Conservation (phyloP, 2,797 vertebrate genomes). For the Denticeps clupeoides region DNA sequence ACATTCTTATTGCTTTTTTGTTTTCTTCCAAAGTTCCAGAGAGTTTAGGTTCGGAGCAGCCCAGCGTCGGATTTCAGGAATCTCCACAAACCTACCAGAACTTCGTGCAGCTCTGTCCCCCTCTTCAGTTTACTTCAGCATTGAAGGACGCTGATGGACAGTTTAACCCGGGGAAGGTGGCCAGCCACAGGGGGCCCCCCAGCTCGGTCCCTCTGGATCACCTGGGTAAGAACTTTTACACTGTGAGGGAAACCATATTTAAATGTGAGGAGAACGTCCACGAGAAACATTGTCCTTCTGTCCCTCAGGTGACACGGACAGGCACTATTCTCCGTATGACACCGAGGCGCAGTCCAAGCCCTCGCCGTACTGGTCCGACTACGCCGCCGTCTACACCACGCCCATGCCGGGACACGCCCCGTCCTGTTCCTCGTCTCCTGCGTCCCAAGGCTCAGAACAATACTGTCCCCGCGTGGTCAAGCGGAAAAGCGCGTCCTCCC, state of each 20-base stretch:
- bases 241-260: no score
- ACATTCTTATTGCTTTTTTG: neutral
- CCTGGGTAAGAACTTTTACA: constrained; percentile 13
- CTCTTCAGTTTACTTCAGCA: constrained; percentile 45
- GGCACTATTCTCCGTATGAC: constrained; percentile 46
- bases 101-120: constrained; percentile 38
- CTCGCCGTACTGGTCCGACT: constrained; percentile 49
- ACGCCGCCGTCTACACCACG: constrained; percentile 38
- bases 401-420: constrained; percentile 30
- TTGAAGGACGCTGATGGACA: constrained; percentile 42
- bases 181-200: constrained; percentile 10
- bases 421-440: constrained; percentile 28
- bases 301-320: constrained; percentile 45
- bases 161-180: constrained; percentile 37
- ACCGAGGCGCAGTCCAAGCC: constrained; percentile 43
- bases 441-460: constrained; percentile 41
- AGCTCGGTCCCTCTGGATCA: constrained; percentile 17
- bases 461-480: constrained; percentile 65
- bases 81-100: constrained; percentile 54
- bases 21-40: constrained; percentile 28
- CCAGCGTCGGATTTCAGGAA: constrained; percentile 48
- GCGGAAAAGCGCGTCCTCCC: constrained; percentile 41
- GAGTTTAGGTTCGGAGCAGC: constrained; percentile 40
- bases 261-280: no score
- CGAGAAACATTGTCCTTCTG: no score